These are phyloP conservation scores for Diaphora mendica DNA, from an alignment of 2,888 invertebrate species.

Conservation along the genomic window DNA sequence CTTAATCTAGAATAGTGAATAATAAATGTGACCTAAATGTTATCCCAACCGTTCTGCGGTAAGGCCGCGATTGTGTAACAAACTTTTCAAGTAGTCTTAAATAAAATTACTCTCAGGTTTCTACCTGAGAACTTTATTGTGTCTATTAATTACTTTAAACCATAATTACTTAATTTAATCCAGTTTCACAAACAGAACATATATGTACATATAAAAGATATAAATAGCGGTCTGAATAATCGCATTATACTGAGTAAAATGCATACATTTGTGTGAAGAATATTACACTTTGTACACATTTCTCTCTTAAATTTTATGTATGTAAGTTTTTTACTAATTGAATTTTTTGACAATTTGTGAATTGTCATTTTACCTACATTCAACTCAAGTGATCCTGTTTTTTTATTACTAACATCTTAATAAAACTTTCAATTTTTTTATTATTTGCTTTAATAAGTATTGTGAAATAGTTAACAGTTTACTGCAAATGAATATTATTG, in stretches of 20 bases:
- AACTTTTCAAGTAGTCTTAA: background rate
- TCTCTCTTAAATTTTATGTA: background rate
- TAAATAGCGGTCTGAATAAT: background rate
- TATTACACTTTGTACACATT: background rate
- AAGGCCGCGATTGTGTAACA: background rate
- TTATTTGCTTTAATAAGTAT: background rate
- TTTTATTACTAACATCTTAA: background rate
- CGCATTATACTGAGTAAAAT: background rate
- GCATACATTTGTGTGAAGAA: background rate
- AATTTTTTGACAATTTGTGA: background rate
- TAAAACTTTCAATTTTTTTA: background rate
- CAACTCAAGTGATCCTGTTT: background rate
- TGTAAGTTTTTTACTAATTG: background rate
- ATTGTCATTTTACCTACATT: background rate
- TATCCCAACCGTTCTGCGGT: constrained; percentile 2
- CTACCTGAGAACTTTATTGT: background rate
- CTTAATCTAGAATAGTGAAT: background rate
- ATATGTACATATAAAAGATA: background rate
- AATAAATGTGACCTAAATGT: background rate
- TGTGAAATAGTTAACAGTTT: background rate
- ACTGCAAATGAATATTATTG: background rate
- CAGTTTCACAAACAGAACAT: background rate
- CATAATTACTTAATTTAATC: background rate
- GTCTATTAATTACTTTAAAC: background rate
- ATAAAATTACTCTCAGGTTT: background rate